Conservation (phyloP, 2,797 vertebrate genomes). For the Ibycter americanus region DNA sequence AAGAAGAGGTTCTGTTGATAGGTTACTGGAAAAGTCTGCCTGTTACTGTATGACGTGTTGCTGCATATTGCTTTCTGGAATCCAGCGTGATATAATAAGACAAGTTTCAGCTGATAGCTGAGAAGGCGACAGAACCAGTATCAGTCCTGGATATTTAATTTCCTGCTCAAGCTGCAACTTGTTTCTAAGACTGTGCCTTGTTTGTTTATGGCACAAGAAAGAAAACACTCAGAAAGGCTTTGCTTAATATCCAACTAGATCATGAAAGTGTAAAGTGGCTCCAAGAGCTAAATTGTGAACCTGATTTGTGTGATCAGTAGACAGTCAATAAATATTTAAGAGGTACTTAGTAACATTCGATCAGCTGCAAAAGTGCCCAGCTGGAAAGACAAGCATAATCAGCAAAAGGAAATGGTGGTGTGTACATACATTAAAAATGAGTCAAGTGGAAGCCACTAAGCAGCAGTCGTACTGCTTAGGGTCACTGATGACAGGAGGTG, state of each 20-base stretch:
- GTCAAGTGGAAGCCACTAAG: background rate
- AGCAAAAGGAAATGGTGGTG: background rate
- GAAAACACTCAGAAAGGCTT: background rate
- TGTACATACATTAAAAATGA: background rate
- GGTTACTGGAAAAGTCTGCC: background rate
- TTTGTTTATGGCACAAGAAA: slow-evolving; percentile 19
- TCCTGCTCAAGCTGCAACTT: background rate
- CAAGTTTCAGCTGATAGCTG: slow-evolving; percentile 1
- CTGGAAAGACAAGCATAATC: background rate
- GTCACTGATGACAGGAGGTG: background rate
- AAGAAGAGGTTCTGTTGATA: background rate
- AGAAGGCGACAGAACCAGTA: background rate
- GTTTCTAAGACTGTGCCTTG: slow-evolving; percentile 16
- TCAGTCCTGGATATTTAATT: background rate
- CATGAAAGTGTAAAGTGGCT: background rate
- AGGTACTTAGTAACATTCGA: background rate
- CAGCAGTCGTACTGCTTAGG: background rate
- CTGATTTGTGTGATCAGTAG: background rate
- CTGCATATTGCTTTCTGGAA: background rate
- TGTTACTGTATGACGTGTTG: background rate
- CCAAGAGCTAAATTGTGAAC: background rate
- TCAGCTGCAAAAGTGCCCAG: background rate
- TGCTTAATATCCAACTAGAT: background rate
- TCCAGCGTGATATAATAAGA: background rate
- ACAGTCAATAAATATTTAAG: slow-evolving; percentile 18